Percentiles rank a stretch among this genome's conserved stretches.
Conservation (phyloP, 2,888 invertebrate genomes). For the Ochropleura leucogaster region DNA sequence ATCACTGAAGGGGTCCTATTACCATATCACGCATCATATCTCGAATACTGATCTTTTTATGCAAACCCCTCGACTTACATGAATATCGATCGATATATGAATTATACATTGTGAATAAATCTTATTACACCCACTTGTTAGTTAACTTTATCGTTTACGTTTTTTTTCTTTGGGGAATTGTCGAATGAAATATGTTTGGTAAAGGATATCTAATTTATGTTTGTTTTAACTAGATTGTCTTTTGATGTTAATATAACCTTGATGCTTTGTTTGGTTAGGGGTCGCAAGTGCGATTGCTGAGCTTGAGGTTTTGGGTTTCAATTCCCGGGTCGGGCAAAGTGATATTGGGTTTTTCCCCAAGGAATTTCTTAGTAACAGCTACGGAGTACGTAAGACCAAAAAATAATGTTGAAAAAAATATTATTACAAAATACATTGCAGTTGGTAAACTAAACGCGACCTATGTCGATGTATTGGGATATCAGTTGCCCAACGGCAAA, state of each 20-base stretch:
- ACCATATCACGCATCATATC: constrained; percentile 63
- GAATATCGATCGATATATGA: constrained; percentile 67
- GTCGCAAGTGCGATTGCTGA: no score
- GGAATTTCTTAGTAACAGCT: no score
- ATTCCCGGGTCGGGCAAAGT: no score
- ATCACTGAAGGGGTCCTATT: constrained; percentile 50
- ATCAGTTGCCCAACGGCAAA: no score
- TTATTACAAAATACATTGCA: no score
- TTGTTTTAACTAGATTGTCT: constrained; percentile 1
- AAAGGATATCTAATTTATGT: constrained; percentile 16
- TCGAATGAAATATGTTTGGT: constrained; percentile 23
- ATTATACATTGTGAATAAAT: constrained; percentile 65
- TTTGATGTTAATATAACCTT: neutral
- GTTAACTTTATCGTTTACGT: constrained; percentile 35
- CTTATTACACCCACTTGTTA: constrained; percentile 31
- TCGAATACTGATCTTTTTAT: constrained; percentile 48
- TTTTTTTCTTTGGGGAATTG: constrained; percentile 26
- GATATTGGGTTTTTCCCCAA: no score
- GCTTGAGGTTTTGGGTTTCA: no score
- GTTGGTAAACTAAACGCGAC: no score
- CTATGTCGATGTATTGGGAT: no score
- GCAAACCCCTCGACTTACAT: constrained; percentile 64
- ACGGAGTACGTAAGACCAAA: no score
- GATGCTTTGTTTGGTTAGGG: no score
- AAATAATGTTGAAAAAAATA: no score